Percentiles rank a stretch among this genome's conserved stretches.
phyloP scores from a whole-genome alignment of 2,797 vertebrate species.

The Pangasius djambal region DNA sequence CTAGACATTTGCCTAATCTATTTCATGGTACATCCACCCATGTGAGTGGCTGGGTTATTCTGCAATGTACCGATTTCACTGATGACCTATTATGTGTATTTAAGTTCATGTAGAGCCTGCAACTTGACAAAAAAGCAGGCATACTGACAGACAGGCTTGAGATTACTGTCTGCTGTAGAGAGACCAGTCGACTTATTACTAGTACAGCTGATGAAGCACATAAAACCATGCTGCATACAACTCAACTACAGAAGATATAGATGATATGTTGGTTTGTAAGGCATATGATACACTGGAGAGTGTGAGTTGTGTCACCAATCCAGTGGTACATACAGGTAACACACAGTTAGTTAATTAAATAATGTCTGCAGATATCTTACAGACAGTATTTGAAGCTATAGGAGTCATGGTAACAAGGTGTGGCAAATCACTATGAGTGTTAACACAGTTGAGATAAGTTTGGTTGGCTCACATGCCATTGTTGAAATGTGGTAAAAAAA shows the following conservation, averaged over 20 bases:
- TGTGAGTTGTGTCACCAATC: neutral
- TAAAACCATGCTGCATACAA: neutral
- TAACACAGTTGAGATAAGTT: neutral
- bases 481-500: neutral
- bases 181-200: neutral
- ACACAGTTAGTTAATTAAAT: neutral
- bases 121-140: neutral
- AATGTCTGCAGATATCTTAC: neutral
- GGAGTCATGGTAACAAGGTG: neutral
- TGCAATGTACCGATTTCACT: no score
- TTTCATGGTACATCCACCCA: neutral
- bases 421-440: neutral
- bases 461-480: neutral
- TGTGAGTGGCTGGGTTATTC: no score
- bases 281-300: neutral
- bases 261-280: neutral
- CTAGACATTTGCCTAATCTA: neutral
- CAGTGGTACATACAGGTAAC: neutral
- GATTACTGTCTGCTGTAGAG: neutral
- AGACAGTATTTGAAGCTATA: neutral
- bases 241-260: neutral
- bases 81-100: neutral
- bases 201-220: neutral
- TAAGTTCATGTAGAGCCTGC: neutral
- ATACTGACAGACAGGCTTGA: neutral